phyloP scores from a whole-genome alignment of 2,888 invertebrate genomes.

The Caenorhabditis sinica region DNA sequence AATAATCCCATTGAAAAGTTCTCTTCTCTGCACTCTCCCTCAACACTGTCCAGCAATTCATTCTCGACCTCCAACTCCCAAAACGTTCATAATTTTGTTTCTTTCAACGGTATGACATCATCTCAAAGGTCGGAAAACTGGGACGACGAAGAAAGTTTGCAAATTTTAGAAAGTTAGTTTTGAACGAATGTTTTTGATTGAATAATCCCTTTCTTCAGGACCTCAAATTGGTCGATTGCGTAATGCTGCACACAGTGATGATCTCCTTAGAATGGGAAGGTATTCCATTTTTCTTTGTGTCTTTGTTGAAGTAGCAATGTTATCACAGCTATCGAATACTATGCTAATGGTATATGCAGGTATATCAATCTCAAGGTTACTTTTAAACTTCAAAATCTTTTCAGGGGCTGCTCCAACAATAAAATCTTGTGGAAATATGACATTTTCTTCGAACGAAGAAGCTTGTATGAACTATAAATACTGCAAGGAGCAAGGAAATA shows the following conservation, averaged over 20 bases:
- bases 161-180: constrained; percentile 26
- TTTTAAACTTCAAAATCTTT: neutral
- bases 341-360: constrained; percentile 69
- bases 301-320: constrained; percentile 63
- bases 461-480: constrained; percentile 43
- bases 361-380: neutral
- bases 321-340: constrained; percentile 63
- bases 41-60: constrained; percentile 18
- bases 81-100: neutral
- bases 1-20: constrained; percentile 43
- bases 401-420: constrained; percentile 58
- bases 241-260: constrained; percentile 54
- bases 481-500: constrained; percentile 27
- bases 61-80: constrained; percentile 7
- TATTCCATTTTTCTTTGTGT: constrained; percentile 58
- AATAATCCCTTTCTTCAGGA: constrained; percentile 7
- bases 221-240: neutral
- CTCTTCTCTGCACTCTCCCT: constrained; percentile 19
- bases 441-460: constrained; percentile 55
- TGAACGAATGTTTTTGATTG: neutral
- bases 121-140: neutral
- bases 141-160: constrained; percentile 28
- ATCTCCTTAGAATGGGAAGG: constrained; percentile 58
- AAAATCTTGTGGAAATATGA: constrained; percentile 54
- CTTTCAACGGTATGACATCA: constrained; percentile 34